These are phyloP conservation scores for Dallia pectoralis DNA, from an alignment of 2,797 vertebrate genomes.

Conservation along the genomic window DNA sequence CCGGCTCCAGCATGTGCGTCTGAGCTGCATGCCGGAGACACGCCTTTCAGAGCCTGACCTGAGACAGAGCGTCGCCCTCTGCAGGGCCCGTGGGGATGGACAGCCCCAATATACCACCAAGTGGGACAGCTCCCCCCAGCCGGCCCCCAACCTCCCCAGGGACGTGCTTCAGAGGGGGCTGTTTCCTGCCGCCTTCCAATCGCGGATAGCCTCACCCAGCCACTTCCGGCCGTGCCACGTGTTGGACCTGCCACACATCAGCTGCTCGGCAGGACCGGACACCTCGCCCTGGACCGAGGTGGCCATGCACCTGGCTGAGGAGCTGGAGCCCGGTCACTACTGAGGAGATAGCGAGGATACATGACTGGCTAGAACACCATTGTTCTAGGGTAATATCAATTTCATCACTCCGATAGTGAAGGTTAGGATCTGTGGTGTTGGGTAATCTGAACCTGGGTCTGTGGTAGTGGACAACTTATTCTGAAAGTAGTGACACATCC, in stretches of 20 bases:
- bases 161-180: conserved; percentile 61
- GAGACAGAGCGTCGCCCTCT: conserved; percentile 43
- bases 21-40: conserved; percentile 40
- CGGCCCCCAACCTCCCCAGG: conserved; percentile 55
- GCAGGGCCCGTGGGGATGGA: conserved; percentile 16
- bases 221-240: conserved; percentile 53
- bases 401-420: not conserved
- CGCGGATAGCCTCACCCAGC: conserved; percentile 47
- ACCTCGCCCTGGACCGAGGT: conserved; percentile 69
- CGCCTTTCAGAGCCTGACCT: conserved; percentile 49
- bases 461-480: not conserved
- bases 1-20: conserved; percentile 50
- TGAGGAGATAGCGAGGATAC: conserved; percentile 11
- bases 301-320: conserved; percentile 69
- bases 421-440: not conserved
- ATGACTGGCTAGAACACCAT: not conserved
- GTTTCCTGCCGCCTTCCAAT: conserved; percentile 61
- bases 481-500: not conserved
- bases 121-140: conserved; percentile 43
- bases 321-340: conserved; percentile 61
- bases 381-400: not conserved
- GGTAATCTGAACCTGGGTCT: not conserved
- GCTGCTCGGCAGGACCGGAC: conserved; percentile 28
- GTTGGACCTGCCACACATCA: conserved; percentile 40
- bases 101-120: conserved; percentile 37